A percentile compares a stretch with the other conserved stretches of the same genome.
Evolutionary conservation across 2,797 vertebrate species (phyloP).

Genomic region (Mastacembelus armatus): DNA sequence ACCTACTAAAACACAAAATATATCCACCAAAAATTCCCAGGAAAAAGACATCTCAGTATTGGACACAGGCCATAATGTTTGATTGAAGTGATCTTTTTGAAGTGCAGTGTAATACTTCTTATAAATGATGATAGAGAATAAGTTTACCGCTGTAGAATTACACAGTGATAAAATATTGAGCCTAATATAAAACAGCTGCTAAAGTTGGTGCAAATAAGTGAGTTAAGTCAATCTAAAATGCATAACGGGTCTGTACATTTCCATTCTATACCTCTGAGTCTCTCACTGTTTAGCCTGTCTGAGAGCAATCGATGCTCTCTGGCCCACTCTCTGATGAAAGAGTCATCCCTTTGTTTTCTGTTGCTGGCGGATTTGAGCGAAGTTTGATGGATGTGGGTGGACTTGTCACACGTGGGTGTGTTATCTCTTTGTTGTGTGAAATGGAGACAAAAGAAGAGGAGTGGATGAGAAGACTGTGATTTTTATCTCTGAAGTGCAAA

Average conservation of each 20-base stretch:
- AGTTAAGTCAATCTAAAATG: constrained; percentile 47
- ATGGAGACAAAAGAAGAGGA: constrained; percentile 83
- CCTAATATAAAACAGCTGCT: constrained; percentile 49
- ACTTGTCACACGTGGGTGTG: constrained; percentile 83
- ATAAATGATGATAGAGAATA: constrained; percentile 38
- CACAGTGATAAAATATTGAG: constrained; percentile 6
- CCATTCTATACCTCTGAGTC: constrained; percentile 26
- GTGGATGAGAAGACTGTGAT: constrained; percentile 81
- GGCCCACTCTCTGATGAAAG: constrained; percentile 72
- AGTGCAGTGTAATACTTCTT: constrained; percentile 26
- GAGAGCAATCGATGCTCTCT: constrained; percentile 70
- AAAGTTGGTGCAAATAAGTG: constrained; percentile 45
- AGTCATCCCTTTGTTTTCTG: constrained; percentile 74
- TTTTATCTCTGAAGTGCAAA: constrained; percentile 84
- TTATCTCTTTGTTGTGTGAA: constrained; percentile 85
- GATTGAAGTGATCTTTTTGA: constrained; percentile 36
- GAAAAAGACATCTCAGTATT: constrained; percentile 24
- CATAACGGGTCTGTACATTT: constrained; percentile 41
- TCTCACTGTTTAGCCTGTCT: constrained; percentile 55
- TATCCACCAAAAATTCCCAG: constrained; percentile 16
- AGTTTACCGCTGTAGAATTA: background rate
- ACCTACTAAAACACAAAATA: constrained; percentile 52
- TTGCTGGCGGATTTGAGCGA: constrained; percentile 74
- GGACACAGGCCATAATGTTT: constrained; percentile 28
- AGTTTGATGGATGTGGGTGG: constrained; percentile 84